Evolutionary conservation across 2,113 vertebrate species (phyloP), one percentile per base, ranked within the genome.

Genomic region (Chaetops frenatus): DNA sequence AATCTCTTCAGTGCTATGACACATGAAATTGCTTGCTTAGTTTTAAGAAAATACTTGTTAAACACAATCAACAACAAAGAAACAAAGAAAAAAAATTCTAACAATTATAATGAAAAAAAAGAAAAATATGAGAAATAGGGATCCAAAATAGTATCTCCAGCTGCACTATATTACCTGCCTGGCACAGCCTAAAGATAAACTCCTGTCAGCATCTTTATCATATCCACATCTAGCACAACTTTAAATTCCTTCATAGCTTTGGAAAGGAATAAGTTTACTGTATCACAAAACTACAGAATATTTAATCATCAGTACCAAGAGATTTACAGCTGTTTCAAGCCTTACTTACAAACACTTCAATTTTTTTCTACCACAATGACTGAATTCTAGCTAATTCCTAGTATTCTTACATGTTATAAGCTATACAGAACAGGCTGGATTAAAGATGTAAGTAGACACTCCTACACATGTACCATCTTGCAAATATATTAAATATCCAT

Each of bases 201-300:
- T 90, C n/a, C 64, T 47, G 23, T 15, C 18, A 35, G 23, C 25
- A 42, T 25, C 33, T 83, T 80, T 47, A 67, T 21, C 28, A 12
- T 21, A 57, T 16, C 0, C 0, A 70, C 21, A 70, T 24, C 24
- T 8, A 57, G 35, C 9, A 61, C 11, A 74, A 31, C 9, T 69
- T 57, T 47, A 36, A 44, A 62, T 38, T 61, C 27, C 24, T 47
- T 70, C 23, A 19, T 5, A 60, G 27, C 12, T 27, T 22, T 61
- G 15, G 21, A 76, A 67, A 70, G 9, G 9, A 74, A 14, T 21
- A 50, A 60, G 4, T 65, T 74, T 19, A 61, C 2, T 38, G 6
- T 15, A 60, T 29, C 42, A 60, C 16, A 62, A 80, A 60, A 33
- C n/a, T 45, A 51, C 5, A 44, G 21, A 67, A 71, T 29, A 42